Percentiles rank a stretch among this genome's conserved stretches.
phyloP scores from a whole-genome alignment of 2,797 vertebrate species.

The Intellagama lesueurii region DNA sequence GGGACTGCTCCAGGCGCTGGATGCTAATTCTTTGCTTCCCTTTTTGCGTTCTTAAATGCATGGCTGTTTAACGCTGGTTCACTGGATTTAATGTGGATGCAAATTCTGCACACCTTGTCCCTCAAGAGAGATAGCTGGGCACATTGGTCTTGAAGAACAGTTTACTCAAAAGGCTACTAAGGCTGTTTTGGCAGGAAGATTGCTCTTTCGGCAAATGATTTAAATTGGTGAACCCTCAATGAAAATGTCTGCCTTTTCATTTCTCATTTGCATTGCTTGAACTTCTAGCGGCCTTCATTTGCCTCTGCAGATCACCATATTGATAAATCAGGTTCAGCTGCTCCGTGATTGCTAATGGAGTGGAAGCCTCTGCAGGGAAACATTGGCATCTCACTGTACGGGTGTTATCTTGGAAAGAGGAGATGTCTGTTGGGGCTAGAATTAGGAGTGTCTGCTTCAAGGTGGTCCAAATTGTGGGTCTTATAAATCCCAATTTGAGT shows the following conservation, averaged over 20 bases:
- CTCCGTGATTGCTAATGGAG: background rate
- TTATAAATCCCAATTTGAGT: too few relatives aligned
- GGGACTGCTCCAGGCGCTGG: background rate
- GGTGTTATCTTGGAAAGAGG: too few relatives aligned
- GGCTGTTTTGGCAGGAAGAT: too few relatives aligned
- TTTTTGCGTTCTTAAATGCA: background rate
- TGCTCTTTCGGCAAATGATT: background rate
- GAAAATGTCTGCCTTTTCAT: background rate
- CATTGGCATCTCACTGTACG: too few relatives aligned
- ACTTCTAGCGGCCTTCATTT: background rate
- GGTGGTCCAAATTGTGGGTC: too few relatives aligned
- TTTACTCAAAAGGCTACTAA: background rate
- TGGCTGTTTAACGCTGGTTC: background rate
- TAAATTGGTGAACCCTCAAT: too few relatives aligned
- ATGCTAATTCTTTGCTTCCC: background rate
- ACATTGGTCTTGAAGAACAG: background rate
- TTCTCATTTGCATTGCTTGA: background rate
- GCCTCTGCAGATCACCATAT: background rate
- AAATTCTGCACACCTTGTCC: background rate
- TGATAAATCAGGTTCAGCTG: too few relatives aligned
- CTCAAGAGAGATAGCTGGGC: background rate
- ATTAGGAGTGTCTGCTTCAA: too few relatives aligned
- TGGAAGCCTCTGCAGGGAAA: background rate
- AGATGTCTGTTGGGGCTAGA: too few relatives aligned
- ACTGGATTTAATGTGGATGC: background rate